Evolutionary conservation across 2,888 invertebrate species (phyloP).

Genomic region (Synergus itoensis): DNA sequence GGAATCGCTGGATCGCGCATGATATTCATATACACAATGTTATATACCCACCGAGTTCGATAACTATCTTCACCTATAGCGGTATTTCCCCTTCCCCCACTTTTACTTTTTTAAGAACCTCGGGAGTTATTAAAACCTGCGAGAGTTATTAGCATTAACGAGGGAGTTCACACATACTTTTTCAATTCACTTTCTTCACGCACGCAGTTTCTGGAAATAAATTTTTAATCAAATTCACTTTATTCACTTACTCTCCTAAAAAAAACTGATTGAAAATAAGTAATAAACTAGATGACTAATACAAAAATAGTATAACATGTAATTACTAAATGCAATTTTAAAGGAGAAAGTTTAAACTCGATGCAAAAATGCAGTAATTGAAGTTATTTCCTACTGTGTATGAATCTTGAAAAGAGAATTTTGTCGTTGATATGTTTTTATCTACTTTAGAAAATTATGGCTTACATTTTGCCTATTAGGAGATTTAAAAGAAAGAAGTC

Average conservation of each 20-base stretch:
- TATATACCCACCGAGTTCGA: conserved; percentile 30
- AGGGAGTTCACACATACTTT: neutral
- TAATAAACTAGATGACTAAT: too few relatives aligned
- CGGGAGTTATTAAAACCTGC: too few relatives aligned
- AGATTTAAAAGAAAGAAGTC: neutral
- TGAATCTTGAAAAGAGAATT: neutral
- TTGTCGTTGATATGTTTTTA: neutral
- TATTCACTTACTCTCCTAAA: neutral
- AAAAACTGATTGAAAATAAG: neutral
- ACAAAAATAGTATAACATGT: too few relatives aligned
- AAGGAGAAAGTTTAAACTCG: conserved; percentile 18
- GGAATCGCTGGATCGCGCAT: conserved; percentile 44
- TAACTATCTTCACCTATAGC: conserved; percentile 25
- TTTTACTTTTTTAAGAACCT: neutral
- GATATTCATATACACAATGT: conserved; percentile 34
- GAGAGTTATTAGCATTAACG: too few relatives aligned
- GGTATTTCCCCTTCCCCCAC: neutral
- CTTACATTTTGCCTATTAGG: neutral
- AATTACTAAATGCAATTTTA: neutral
- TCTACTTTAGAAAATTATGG: neutral
- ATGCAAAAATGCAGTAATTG: conserved; percentile 12
- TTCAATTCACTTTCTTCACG: neutral
- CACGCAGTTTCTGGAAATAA: neutral
- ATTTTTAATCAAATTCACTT: neutral
- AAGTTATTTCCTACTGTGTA: conserved; percentile 13